Conservation (phyloP, 2,113 vertebrate species). For the Varanus komodoensis region DNA sequence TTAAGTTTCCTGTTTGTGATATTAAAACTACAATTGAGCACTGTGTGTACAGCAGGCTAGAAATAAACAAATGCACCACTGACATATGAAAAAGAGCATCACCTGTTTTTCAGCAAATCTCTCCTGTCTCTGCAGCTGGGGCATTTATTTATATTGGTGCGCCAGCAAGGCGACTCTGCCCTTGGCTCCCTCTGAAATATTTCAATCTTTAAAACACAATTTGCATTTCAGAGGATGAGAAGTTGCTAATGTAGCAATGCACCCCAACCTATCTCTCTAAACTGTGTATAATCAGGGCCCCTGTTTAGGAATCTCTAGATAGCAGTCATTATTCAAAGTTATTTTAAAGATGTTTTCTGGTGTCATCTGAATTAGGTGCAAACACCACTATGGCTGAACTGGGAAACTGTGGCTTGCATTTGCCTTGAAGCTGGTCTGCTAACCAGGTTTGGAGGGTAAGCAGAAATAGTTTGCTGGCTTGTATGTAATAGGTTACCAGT, state of each 20-base stretch:
- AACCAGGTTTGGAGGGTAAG: no score
- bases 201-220: background rate
- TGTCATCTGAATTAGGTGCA: background rate
- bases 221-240: background rate
- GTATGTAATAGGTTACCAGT: background rate
- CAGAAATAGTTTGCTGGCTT: no score
- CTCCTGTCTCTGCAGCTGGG: background rate
- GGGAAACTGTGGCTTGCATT: background rate
- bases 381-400: background rate
- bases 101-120: background rate
- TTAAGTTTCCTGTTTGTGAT: background rate
- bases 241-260: background rate
- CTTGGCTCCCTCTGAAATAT: background rate
- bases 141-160: background rate
- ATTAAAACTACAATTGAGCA: background rate
- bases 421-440: no score
- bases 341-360: no score
- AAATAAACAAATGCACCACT: slow-evolving; percentile 1
- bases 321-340: background rate
- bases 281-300: background rate
- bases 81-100: background rate
- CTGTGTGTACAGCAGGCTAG: background rate
- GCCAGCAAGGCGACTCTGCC: background rate
- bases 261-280: background rate
- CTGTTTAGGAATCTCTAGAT: background rate